Base-by-base conservation (phyloP, 1,140 invertebrate species). In the Orchestia grillus region DNA sequence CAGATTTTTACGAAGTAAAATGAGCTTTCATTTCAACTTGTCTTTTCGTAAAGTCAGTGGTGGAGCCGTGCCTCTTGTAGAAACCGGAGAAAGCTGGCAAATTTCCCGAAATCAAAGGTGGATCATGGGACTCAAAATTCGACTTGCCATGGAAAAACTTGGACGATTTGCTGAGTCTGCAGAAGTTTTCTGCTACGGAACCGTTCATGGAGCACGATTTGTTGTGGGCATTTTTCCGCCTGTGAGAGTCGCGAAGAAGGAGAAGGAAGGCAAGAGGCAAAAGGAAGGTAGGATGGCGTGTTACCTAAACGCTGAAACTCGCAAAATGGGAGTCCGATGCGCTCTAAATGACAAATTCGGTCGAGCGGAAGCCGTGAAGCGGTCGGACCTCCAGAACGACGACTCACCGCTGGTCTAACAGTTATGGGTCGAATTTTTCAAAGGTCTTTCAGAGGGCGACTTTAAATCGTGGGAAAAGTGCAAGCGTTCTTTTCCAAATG, bases 251-350 rank as follows among this genome's bases (percentile, higher is more conserved):
- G 19, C 88, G 44, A 42, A 4, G 41, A 28, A 91, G 88, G 36
- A 41, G 88, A 36, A 91, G 41, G 44, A 42, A 23, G 36, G 88
- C 8, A 6, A 88, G 41, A 88, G 41, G 87, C 6, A 23, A 91
- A 36, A 91, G 88, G 88, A 44, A 23, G 92, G 15, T 16, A 43
- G 88, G 41, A 77, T 77, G 88, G 88, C 43, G 88, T 42, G 88
- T 44, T 90, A 28, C 92, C 23, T 47, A 47, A 94, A 94, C 47
- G 92, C 92, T 94, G 16, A 94, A 94, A 94, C 92, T 94, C 47
- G 92, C 92, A 42, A 94, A 94, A 94, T 94, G 92, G 92, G 47
- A 94, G 92, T 94, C 92, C 92, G 92, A 94, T 94, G 41, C 92
- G 43, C 44, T 40, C 92, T 94, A 94, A 94, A 94, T 94, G 92